A percentile compares a stretch with the other conserved stretches of the same genome.
Evolutionary conservation across 2,797 vertebrate species (phyloP).

Genomic region (Neopelma chrysocephalum): DNA sequence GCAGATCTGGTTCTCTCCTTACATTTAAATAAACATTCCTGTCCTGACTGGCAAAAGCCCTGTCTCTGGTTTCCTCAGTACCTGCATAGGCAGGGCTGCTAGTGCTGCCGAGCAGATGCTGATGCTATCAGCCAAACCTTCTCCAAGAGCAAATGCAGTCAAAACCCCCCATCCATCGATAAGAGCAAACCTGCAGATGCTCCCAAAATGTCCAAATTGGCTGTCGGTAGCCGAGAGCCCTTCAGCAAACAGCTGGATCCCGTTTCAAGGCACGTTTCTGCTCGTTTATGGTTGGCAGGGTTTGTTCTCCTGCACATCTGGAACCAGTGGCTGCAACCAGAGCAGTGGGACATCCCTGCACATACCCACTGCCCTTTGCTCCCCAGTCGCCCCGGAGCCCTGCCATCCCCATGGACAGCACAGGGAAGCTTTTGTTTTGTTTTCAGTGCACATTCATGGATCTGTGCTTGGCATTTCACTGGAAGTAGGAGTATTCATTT

Average conservation of each 20-base stretch:
- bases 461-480: background rate
- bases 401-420: fast-evolving
- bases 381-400: fast-evolving
- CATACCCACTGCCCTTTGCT: fast-evolving
- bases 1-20: conserved; percentile 42
- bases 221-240: fast-evolving
- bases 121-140: conserved; percentile 20
- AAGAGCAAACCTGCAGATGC: background rate
- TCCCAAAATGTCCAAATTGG: background rate
- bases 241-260: background rate
- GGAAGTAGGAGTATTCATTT: conserved; percentile 1
- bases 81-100: conserved; percentile 28
- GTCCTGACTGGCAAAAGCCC: conserved; percentile 28
- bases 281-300: background rate
- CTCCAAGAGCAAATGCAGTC: background rate
- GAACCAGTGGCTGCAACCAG: background rate
- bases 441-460: fast-evolving
- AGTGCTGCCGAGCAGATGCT: background rate
- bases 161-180: background rate
- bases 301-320: background rate
- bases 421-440: background rate
- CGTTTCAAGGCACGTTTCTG: background rate
- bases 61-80: conserved; percentile 8
- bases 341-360: fast-evolving
- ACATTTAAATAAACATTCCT: conserved; percentile 48